These are phyloP conservation scores for Anoplolepis gracilipes DNA, from an alignment of 1,140 invertebrate species.

Conservation along the genomic window DNA sequence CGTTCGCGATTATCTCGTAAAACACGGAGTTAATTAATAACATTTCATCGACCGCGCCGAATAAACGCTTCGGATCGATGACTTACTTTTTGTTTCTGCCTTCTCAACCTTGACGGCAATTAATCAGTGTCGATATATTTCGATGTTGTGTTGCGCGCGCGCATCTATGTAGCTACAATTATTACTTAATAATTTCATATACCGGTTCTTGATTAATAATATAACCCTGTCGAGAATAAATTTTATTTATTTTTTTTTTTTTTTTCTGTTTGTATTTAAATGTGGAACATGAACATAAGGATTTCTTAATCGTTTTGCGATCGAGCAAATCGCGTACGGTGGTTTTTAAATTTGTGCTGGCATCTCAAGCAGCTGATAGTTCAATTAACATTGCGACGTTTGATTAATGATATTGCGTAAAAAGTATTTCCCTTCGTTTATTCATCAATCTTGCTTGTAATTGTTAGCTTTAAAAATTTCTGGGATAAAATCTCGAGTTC, in stretches of 20 bases:
- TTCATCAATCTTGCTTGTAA: slow-evolving; percentile 20
- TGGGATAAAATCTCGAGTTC: slow-evolving; percentile 5
- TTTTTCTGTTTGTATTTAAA: not conserved
- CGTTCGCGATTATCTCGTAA: slow-evolving; percentile 48
- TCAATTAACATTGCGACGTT: slow-evolving; percentile 10
- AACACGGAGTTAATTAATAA: slow-evolving; percentile 55
- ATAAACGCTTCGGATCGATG: slow-evolving; percentile 25
- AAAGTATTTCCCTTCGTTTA: slow-evolving; percentile 19
- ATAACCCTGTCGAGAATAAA: not conserved
- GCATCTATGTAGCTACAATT: not conserved
- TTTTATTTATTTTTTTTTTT: not conserved
- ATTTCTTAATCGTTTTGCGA: slow-evolving; percentile 6
- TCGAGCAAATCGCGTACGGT: not conserved
- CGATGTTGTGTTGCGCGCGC: not conserved
- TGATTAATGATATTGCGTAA: slow-evolving; percentile 42
- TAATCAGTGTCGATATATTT: slow-evolving; percentile 60
- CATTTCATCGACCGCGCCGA: not conserved
- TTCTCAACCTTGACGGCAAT: not conserved
- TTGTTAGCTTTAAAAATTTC: not conserved
- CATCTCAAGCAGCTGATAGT: not conserved
- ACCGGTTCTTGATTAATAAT: slow-evolving; percentile 37
- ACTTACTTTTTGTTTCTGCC: not conserved
- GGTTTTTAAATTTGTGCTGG: slow-evolving; percentile 19
- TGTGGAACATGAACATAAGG: too few species aligned
- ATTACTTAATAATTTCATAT: slow-evolving; percentile 40